A percentile compares a stretch with the other conserved stretches of the same genome.
Conservation (phyloP, 2,797 vertebrate species). For the Ficedula albicollis region DNA sequence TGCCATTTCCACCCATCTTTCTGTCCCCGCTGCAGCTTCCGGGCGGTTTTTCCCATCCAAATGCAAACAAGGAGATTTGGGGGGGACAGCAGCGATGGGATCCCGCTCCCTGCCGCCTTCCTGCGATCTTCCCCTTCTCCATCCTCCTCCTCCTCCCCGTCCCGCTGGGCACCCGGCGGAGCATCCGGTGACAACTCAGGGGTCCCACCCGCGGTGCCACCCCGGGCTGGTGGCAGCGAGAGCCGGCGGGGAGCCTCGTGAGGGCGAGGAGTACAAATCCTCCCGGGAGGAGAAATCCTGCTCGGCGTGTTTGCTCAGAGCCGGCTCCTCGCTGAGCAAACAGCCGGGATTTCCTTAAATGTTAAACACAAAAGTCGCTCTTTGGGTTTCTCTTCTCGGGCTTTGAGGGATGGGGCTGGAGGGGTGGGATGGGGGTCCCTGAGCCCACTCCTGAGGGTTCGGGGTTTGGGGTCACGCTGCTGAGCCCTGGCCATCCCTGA, state of each 20-base stretch:
- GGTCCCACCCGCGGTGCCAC: neutral
- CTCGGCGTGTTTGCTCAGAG: neutral
- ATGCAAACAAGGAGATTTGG: neutral
- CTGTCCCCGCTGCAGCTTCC: neutral
- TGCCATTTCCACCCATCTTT: neutral
- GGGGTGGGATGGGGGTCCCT: no score
- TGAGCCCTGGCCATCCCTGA: neutral
- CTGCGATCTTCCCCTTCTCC: neutral
- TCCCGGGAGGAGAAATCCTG: neutral
- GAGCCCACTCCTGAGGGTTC: no score
- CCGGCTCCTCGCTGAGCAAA: neutral
- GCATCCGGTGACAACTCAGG: neutral
- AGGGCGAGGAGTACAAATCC: neutral
- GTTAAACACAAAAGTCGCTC: neutral
- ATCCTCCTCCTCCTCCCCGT: neutral
- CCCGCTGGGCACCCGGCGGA: rapidly evolving
- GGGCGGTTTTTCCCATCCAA: rapidly evolving
- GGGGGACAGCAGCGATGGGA: rapidly evolving
- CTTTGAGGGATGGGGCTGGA: rapidly evolving
- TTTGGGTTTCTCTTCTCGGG: neutral
- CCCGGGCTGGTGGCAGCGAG: rapidly evolving
- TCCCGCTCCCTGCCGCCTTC: rapidly evolving
- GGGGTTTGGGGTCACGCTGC: neutral
- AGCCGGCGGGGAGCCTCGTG: neutral
- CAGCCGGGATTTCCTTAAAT: constrained; percentile 1